phyloP scores from a whole-genome alignment of 2,113 vertebrate genomes.

The Indicator indicator region DNA sequence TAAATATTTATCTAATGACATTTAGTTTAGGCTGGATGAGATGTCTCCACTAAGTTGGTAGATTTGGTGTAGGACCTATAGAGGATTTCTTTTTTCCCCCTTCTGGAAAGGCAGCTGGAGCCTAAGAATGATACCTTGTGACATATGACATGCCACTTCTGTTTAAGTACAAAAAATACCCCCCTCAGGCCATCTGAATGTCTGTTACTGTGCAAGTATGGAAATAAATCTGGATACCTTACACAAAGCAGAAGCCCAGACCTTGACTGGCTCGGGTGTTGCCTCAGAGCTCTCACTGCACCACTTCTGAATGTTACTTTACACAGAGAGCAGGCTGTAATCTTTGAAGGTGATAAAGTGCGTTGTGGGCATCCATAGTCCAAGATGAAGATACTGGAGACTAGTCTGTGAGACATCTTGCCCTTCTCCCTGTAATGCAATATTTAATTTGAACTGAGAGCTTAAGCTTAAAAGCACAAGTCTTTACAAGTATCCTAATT shows the following conservation, averaged over 20 bases:
- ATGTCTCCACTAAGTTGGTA: background rate
- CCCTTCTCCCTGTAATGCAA: background rate
- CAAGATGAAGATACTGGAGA: background rate
- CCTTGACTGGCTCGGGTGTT: background rate
- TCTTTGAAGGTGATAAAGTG: background rate
- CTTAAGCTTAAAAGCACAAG: background rate
- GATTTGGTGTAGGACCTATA: background rate
- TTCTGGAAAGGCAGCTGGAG: background rate
- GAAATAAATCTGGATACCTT: background rate
- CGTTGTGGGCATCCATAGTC: background rate
- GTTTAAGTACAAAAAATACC: background rate
- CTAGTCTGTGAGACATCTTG: background rate
- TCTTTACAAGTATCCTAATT: background rate
- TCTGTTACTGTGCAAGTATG: background rate
- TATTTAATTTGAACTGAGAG: background rate
- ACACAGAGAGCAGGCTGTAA: background rate
- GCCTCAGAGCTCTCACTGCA: background rate
- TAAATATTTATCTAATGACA: background rate
- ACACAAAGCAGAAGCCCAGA: background rate
- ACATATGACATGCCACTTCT: background rate
- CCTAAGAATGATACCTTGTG: background rate
- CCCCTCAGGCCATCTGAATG: background rate
- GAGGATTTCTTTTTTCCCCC: background rate
- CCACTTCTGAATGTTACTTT: background rate
- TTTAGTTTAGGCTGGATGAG: background rate